phyloP scores from a whole-genome alignment of 1,140 invertebrate genomes.

The Cryptotermes secundus region DNA sequence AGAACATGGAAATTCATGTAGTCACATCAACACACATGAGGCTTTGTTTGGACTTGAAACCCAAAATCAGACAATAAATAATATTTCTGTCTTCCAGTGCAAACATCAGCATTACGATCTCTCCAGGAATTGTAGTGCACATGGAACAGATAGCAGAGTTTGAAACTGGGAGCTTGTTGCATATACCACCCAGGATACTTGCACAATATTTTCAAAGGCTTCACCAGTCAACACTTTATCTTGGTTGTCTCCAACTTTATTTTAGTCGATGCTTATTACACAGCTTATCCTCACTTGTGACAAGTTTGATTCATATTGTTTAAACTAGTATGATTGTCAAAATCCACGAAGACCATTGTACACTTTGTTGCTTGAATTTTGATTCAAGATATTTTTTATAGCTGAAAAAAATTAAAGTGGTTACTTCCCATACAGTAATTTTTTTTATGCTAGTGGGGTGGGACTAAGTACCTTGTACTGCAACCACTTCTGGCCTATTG shows the following conservation, averaged over 20 bases:
- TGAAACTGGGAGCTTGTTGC: background rate
- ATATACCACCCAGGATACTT: background rate
- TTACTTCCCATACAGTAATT: background rate
- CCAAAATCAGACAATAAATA: background rate
- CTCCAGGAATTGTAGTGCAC: background rate
- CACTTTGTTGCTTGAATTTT: conserved; percentile 66
- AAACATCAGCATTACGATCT: no score
- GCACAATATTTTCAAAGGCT: background rate
- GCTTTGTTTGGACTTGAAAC: background rate
- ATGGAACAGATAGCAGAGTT: background rate
- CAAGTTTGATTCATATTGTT: background rate
- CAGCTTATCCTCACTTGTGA: background rate
- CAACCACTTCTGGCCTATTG: no score
- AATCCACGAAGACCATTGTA: conserved; percentile 70
- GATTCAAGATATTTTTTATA: conserved; percentile 66
- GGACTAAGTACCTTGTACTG: no score
- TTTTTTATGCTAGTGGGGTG: no score
- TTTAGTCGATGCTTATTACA: background rate
- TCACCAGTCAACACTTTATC: background rate
- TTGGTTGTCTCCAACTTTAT: background rate
- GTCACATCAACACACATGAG: background rate
- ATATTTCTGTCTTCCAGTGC: background rate
- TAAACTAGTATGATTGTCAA: conserved; percentile 36
- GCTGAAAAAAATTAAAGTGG: conserved; percentile 57
- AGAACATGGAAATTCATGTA: background rate